Evolutionary conservation across 2,888 invertebrate species (phyloP).

Genomic region (Harmothoe impar): DNA sequence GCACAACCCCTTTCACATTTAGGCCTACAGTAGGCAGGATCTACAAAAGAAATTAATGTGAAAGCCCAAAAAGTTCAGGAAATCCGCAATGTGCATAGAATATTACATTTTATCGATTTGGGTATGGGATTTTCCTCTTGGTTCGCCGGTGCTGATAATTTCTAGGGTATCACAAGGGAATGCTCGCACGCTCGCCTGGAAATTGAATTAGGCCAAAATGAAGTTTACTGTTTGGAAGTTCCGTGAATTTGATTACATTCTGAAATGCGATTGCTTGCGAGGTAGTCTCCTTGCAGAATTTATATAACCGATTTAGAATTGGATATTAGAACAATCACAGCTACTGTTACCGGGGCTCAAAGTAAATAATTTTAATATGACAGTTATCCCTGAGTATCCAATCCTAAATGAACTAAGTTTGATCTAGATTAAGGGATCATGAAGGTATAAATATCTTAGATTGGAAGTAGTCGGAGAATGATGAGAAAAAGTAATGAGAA

Average conservation of each 20-base stretch:
- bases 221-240: slow-evolving; percentile 2
- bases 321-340: too few species aligned
- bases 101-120: background rate
- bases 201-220: slow-evolving; percentile 23
- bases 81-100: background rate
- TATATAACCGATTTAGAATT: too few species aligned
- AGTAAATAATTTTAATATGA: too few species aligned
- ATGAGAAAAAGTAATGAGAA: background rate
- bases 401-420: too few species aligned
- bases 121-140: background rate
- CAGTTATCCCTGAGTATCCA: too few species aligned
- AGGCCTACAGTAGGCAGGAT: background rate
- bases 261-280: background rate
- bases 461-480: background rate
- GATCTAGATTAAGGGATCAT: too few species aligned
- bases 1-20: too few species aligned
- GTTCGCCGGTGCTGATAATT: background rate
- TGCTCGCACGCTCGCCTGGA: background rate
- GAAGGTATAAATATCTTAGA: too few species aligned
- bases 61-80: background rate
- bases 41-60: background rate
- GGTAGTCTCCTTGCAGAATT: too few species aligned
- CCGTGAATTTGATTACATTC: background rate
- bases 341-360: too few species aligned
- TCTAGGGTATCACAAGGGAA: slow-evolving; percentile 22